phyloP scores from a whole-genome alignment of 2,113 vertebrate genomes.

The Hoplias malabaricus region DNA sequence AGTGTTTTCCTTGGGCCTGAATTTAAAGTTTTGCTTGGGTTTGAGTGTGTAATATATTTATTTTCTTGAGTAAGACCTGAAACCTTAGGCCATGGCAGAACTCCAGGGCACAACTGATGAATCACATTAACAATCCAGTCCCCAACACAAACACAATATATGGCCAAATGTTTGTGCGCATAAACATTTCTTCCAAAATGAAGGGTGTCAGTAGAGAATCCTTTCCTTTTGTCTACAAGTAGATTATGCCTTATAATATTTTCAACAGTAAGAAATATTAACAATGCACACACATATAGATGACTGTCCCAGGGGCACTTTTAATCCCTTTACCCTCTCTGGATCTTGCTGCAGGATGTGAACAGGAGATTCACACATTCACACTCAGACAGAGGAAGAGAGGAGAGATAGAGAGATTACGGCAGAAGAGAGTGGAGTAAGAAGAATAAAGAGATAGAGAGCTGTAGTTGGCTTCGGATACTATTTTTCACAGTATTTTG shows the following conservation, averaged over 20 bases:
- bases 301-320: background rate
- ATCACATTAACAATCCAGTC: conserved; percentile 9
- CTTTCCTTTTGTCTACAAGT: too few relatives aligned
- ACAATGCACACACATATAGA: conserved; percentile 6
- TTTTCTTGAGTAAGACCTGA: background rate
- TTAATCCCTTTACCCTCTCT: background rate
- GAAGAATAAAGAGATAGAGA: background rate
- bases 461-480: background rate
- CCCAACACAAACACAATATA: too few relatives aligned
- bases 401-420: background rate
- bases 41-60: background rate
- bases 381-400: background rate
- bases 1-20: background rate
- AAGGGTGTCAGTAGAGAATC: too few relatives aligned
- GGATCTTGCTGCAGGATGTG: conserved; percentile 7
- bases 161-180: too few relatives aligned
- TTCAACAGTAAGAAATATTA: too few relatives aligned
- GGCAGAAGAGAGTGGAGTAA: background rate
- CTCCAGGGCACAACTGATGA: background rate
- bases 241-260: too few relatives aligned
- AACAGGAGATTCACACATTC: background rate
- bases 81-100: background rate
- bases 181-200: too few relatives aligned
- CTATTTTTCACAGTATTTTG: too few relatives aligned
- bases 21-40: background rate